Conservation (phyloP, 2,888 invertebrate genomes). For the Drosophila mettleri region DNA sequence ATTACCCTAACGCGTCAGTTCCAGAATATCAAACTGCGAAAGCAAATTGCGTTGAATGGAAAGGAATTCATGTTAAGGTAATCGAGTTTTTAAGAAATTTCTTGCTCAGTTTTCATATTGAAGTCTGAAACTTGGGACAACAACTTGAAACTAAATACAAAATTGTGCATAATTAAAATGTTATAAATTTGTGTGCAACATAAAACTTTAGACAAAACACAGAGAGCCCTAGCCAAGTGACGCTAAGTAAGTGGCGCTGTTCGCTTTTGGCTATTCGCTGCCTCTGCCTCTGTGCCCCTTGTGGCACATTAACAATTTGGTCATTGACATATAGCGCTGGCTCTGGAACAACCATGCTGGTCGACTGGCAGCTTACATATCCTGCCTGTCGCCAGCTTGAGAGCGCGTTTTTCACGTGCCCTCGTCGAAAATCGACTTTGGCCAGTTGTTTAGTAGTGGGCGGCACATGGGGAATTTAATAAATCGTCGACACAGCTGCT, state of each 20-base stretch:
- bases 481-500: constrained; percentile 38
- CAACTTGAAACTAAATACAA: neutral
- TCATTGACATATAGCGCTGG: constrained; percentile 47
- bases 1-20: constrained; percentile 1
- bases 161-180: neutral
- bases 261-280: neutral
- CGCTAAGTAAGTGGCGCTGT: neutral
- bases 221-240: neutral
- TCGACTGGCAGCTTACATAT: constrained; percentile 21
- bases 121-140: neutral
- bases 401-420: constrained; percentile 38
- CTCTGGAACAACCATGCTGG: constrained; percentile 8
- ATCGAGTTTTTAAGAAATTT: neutral
- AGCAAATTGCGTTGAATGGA: neutral
- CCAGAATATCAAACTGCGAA: neutral
- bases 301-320: constrained; percentile 40
- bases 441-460: constrained; percentile 14
- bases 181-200: neutral
- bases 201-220: neutral
- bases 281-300: constrained; percentile 2
- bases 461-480: constrained; percentile 20
- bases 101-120: neutral
- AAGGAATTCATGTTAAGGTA: neutral
- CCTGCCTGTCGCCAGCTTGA: constrained; percentile 19
- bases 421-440: constrained; percentile 27